A percentile compares a stretch with the other conserved stretches of the same genome.
These are phyloP conservation scores for Tragelaphus scriptus DNA, from an alignment of 2,113 vertebrate species.

Conservation along the genomic window DNA sequence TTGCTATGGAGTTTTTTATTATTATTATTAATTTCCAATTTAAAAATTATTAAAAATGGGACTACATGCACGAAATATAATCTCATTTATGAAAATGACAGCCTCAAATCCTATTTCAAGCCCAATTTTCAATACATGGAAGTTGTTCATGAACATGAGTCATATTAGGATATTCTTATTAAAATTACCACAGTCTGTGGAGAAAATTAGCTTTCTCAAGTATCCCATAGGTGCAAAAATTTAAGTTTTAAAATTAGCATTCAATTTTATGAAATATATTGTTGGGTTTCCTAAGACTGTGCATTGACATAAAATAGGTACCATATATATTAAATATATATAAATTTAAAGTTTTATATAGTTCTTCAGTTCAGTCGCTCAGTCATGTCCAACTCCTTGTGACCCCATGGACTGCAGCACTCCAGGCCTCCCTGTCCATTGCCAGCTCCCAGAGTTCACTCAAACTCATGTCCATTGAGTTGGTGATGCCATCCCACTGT, in stretches of 20 bases:
- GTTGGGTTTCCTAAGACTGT: background rate
- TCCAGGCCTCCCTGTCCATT: background rate
- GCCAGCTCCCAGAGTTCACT: background rate
- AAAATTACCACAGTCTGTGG: conserved; percentile 41
- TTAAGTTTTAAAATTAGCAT: conserved; percentile 12
- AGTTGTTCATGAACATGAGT: conserved; percentile 29
- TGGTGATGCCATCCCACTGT: background rate
- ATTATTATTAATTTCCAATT: conserved; percentile 11
- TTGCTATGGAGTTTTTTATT: background rate
- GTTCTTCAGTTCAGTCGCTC: background rate
- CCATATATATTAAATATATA: background rate
- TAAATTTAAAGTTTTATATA: background rate
- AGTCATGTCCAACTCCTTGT: fast-evolving
- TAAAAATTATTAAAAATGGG: conserved; percentile 56
- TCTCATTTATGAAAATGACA: conserved; percentile 53
- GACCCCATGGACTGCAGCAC: background rate
- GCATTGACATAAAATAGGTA: background rate
- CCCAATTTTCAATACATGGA: conserved; percentile 36
- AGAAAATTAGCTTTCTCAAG: conserved; percentile 58
- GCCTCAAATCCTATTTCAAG: conserved; percentile 51
- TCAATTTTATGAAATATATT: conserved; percentile 48
- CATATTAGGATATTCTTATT: conserved; percentile 46
- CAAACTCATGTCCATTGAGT: background rate
- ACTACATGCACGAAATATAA: background rate
- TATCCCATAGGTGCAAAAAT: background rate